Conservation (phyloP, 2,888 invertebrate genomes). For the Oscheius sp. region DNA sequence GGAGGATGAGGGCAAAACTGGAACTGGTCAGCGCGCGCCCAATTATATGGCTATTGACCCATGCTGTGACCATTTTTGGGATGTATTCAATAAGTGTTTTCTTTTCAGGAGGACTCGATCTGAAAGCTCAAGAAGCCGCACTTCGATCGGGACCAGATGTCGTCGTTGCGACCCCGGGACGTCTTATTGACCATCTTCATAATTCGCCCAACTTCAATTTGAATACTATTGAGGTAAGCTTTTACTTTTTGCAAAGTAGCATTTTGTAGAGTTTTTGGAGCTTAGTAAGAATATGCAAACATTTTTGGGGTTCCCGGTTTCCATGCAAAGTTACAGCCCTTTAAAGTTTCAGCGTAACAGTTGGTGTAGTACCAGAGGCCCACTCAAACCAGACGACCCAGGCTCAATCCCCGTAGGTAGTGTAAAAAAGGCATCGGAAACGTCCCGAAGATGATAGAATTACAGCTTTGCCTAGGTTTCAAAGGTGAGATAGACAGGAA, state of each 20-base stretch:
- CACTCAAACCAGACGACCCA: too few species aligned
- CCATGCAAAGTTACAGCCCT: too few species aligned
- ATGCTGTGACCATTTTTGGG: not conserved
- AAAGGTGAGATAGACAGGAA: too few species aligned
- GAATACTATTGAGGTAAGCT: conserved; percentile 84
- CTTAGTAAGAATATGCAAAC: too few species aligned
- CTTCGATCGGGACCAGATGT: conserved; percentile 89
- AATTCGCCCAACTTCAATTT: conserved; percentile 91
- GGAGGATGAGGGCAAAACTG: not conserved
- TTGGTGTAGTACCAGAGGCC: too few species aligned
- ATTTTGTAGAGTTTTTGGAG: too few species aligned
- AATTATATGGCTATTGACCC: conserved; percentile 17
- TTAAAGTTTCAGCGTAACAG: too few species aligned
- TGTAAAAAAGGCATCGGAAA: too few species aligned
- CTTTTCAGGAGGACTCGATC: conserved; percentile 76
- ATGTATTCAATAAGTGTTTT: conserved; percentile 5
- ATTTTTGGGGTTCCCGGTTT: too few species aligned
- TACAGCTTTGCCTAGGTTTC: too few species aligned
- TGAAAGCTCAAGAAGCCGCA: conserved; percentile 77
- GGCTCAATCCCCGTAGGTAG: too few species aligned
- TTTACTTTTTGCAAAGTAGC: not conserved
- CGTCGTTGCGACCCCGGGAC: conserved; percentile 97
- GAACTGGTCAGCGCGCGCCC: conserved; percentile 39
- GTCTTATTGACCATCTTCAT: conserved; percentile 94
- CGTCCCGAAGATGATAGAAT: too few species aligned